Percentiles rank a stretch among this genome's conserved stretches.
These are phyloP conservation scores for Leptestheria dahalacensis DNA, from an alignment of 1,140 invertebrate species.

Conservation along the genomic window DNA sequence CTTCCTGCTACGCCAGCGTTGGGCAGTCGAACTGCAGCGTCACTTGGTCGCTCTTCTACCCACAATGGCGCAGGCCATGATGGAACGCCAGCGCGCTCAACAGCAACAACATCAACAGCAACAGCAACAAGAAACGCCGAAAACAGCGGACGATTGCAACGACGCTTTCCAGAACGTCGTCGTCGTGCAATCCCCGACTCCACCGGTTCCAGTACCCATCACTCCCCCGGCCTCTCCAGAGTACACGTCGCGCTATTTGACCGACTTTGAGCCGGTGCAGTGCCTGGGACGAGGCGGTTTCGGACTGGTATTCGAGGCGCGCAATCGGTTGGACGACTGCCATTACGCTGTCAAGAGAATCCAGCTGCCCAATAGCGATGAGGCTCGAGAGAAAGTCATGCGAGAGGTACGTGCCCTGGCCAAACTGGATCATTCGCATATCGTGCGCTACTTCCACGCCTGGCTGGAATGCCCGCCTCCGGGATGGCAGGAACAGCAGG, in stretches of 20 bases:
- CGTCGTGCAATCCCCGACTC: neutral
- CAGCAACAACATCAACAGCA: neutral
- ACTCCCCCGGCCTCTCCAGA: slow-evolving; percentile 3
- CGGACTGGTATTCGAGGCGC: slow-evolving; percentile 90
- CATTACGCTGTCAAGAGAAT: slow-evolving; percentile 93
- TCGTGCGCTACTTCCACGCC: slow-evolving; percentile 86
- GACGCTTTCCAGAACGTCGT: neutral
- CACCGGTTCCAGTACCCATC: neutral
- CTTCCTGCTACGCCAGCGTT: neutral
- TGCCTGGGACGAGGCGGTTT: slow-evolving; percentile 88
- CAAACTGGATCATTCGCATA: slow-evolving; percentile 83
- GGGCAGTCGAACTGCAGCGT: slow-evolving; percentile 6
- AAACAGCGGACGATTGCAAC: neutral
- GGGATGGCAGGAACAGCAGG: slow-evolving; percentile 69
- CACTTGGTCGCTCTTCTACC: slow-evolving; percentile 10
- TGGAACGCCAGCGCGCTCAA: neutral
- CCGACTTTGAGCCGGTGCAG: slow-evolving; percentile 69
- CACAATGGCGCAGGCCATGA: neutral
- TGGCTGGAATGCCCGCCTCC: slow-evolving; percentile 82
- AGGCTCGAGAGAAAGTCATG: slow-evolving; percentile 68
- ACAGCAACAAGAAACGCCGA: neutral
- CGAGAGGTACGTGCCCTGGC: slow-evolving; percentile 81
- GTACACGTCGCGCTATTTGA: slow-evolving; percentile 53
- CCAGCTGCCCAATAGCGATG: slow-evolving; percentile 59
- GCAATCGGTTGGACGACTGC: slow-evolving; percentile 87